Evolutionary conservation across 2,888 invertebrate genomes (phyloP).

Genomic region (Eristalis pertinax): DNA sequence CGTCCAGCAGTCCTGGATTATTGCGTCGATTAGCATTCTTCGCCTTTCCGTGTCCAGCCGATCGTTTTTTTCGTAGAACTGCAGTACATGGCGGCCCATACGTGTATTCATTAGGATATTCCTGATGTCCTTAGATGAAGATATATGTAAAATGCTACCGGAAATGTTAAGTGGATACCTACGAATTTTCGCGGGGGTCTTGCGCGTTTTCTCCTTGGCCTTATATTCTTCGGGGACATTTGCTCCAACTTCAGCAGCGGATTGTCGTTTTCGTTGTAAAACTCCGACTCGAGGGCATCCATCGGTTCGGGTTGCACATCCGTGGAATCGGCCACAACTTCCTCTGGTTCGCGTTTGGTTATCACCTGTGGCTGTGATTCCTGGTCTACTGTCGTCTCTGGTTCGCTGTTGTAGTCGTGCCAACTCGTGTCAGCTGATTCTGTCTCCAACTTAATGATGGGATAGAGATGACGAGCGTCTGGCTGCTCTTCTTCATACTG

Average conservation of each 20-base stretch:
- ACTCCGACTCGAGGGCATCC: constrained; percentile 4
- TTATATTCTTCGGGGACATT: not conserved
- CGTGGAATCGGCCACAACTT: not conserved
- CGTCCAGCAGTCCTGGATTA: constrained; percentile 70
- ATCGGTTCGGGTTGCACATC: constrained; percentile 5
- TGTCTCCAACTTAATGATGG: constrained; percentile 41
- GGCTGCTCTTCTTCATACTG: constrained; percentile 4
- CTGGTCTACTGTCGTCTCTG: not conserved
- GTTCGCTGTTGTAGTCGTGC: constrained; percentile 1
- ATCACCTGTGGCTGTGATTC: not conserved
- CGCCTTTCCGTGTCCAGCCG: constrained; percentile 71
- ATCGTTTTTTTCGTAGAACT: constrained; percentile 73
- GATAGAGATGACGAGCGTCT: constrained; percentile 7
- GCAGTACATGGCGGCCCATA: constrained; percentile 70
- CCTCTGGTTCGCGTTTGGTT: not conserved
- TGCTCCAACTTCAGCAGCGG: not conserved
- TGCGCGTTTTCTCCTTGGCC: not conserved
- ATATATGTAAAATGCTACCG: not conserved
- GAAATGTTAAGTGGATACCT: constrained; percentile 6
- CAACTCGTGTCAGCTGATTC: constrained; percentile 21
- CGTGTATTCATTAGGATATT: constrained; percentile 38
- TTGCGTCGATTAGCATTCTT: constrained; percentile 68
- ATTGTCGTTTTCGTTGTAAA: constrained; percentile 20
- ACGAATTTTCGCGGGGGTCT: constrained; percentile 9
- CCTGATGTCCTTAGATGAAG: constrained; percentile 45